Base-by-base conservation (phyloP, 2,888 invertebrate species). In the Chirona hameri region DNA sequence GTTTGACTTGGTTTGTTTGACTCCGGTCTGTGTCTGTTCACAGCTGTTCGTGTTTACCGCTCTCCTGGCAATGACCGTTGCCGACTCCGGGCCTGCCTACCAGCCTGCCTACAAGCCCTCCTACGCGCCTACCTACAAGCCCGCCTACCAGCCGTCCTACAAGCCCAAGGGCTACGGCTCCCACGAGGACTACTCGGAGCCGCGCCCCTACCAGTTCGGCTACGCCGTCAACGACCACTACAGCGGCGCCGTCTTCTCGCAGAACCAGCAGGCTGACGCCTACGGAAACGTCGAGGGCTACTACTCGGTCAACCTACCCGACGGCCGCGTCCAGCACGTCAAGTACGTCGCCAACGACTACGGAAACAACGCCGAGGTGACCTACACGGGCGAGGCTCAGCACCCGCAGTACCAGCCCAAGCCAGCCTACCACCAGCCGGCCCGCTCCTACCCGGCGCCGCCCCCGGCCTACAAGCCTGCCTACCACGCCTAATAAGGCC, bases 291-390 rank as follows among this genome's bases (percentile, higher is more conserved):
- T 83, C 31, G 82, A 84, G 81, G 84, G 84, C 81, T 82, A 83
- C 79, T 84, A 84, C 84, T 81, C 83, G n/a, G n/a, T 84, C 39
- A 82, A 83, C 82, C 84, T 84, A 27, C 84, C 46, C 84, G 83
- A 82, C 84, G 84, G 55, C 84, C 84, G n/a, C 82, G 84, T 83
- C 52, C 84, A 84, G 82, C 83, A 76, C 82, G 84, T 84, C 55
- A 83, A 55, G 27, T 84, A 84, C 82, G 81, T 82, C 57, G 84
- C 83, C 84, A 82, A 84, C 65, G 84, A 46, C 82, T 84, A 80
- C 84, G 84, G n/a, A 57, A 80, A 84, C 65, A 81, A 81, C 81
- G 84, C 84, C 31, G 82, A 83, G 48, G 84, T 84, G 24, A 83
- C 65, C 55, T 84, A 84, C 83, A 84, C 84, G 60, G 84, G 84